Percentiles rank a stretch among this genome's conserved stretches.
Conservation (phyloP, 2,113 vertebrate genomes). For the Columba janthina region DNA sequence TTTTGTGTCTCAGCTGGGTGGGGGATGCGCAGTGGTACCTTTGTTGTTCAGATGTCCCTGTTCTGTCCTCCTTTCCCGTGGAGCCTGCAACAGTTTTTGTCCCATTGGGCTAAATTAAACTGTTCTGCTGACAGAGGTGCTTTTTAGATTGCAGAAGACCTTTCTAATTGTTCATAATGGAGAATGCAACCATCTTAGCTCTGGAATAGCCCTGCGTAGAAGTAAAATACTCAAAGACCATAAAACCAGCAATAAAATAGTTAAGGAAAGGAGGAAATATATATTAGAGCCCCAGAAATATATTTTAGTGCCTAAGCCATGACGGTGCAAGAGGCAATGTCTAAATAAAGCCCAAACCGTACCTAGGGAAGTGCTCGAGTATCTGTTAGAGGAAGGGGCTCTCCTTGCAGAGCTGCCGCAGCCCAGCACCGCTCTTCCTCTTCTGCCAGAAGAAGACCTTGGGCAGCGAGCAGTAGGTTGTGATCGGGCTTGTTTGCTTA, state of each 20-base stretch:
- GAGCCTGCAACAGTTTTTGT: neutral
- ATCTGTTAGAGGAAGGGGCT: neutral
- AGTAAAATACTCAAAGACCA: neutral
- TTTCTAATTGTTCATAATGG: neutral
- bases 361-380: neutral
- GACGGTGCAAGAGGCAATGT: neutral
- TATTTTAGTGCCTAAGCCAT: neutral
- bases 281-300: neutral
- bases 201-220: neutral
- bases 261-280: neutral
- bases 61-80: neutral
- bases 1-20: neutral
- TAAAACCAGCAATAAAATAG: neutral
- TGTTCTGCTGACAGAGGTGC: neutral
- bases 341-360: neutral
- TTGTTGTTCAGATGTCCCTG: fast-evolving
- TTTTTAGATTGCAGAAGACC: neutral
- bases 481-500: neutral
- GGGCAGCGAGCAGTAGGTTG: neutral
- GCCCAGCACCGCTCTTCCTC: neutral
- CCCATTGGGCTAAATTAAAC: neutral
- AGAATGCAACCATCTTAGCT: neutral
- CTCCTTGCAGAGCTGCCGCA: neutral
- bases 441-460: neutral
- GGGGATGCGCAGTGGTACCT: neutral